A percentile compares a stretch with the other conserved stretches of the same genome.
Conservation (phyloP, 2,888 invertebrate genomes). For the Oscheius sp. region DNA sequence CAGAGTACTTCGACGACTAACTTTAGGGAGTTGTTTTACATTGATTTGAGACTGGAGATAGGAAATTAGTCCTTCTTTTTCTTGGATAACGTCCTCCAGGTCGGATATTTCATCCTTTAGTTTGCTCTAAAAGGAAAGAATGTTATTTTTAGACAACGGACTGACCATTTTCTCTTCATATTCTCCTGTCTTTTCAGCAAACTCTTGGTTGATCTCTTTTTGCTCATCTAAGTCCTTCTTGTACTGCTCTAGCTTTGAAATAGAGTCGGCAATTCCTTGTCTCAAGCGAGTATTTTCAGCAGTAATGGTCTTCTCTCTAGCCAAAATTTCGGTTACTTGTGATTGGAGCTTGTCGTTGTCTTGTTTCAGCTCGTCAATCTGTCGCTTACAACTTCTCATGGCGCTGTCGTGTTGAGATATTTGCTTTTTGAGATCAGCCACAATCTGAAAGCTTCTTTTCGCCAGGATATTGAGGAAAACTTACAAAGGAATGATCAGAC, state of each 20-base stretch:
- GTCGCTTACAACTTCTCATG: conserved; percentile 20
- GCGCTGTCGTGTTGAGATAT: conserved; percentile 23
- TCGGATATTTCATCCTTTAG: conserved; percentile 29
- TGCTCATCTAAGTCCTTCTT: conserved; percentile 38
- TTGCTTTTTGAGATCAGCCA: conserved; percentile 7
- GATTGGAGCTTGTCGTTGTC: conserved; percentile 37
- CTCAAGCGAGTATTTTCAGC: conserved; percentile 18
- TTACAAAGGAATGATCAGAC: neutral
- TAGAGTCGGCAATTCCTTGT: conserved; percentile 46
- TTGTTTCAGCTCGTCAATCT: conserved; percentile 36
- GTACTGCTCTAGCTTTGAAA: conserved; percentile 48
- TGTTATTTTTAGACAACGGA: neutral
- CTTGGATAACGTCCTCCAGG: conserved; percentile 34
- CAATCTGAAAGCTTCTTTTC: conserved; percentile 9
- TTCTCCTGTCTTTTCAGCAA: conserved; percentile 32
- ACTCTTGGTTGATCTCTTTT: conserved; percentile 32
- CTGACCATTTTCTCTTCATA: conserved; percentile 31
- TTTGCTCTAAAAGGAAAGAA: neutral
- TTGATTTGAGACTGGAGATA: conserved; percentile 54
- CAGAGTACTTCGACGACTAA: conserved; percentile 44
- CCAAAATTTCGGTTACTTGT: conserved; percentile 20
- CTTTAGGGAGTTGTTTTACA: conserved; percentile 51
- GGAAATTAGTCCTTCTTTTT: conserved; percentile 38
- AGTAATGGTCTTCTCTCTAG: neutral
- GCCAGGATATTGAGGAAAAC: neutral